These are phyloP conservation scores for Campylorhamphus procurvoides DNA, from an alignment of 2,113 vertebrate genomes.

Conservation along the genomic window DNA sequence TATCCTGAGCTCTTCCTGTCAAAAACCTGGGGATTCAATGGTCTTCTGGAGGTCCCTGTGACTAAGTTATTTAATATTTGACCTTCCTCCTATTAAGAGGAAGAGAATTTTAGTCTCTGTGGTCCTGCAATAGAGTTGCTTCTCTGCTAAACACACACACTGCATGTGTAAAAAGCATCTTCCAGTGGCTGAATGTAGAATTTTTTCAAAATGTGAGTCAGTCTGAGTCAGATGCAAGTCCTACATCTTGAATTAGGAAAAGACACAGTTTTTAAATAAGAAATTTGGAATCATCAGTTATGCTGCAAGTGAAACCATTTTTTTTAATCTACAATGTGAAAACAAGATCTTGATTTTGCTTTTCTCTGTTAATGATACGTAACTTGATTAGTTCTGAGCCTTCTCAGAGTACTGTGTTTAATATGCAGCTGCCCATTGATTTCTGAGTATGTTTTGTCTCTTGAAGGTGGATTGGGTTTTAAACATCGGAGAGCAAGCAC, in stretches of 20 bases:
- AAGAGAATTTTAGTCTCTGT: neutral
- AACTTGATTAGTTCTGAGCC: neutral
- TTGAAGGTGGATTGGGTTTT: constrained; percentile 92
- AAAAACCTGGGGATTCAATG: neutral
- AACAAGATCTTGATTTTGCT: neutral
- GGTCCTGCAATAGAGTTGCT: neutral
- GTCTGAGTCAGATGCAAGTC: neutral
- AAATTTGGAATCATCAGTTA: neutral
- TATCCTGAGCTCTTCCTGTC: neutral
- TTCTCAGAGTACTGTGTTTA: neutral
- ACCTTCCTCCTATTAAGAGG: neutral
- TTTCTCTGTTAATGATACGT: neutral
- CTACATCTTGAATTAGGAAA: neutral
- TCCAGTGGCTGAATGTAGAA: neutral
- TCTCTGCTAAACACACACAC: neutral
- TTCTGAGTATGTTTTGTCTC: constrained; percentile 12
- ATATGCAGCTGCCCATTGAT: neutral
- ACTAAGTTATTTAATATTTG: neutral
- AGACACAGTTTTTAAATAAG: neutral
- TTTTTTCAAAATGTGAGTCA: neutral
- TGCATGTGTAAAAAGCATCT: neutral
- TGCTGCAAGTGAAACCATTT: neutral
- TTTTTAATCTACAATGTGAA: neutral
- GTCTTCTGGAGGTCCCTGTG: neutral
- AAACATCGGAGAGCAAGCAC: constrained; percentile 91